These are phyloP conservation scores for Tinea semifulvella DNA, from an alignment of 2,888 invertebrate species.

Conservation along the genomic window DNA sequence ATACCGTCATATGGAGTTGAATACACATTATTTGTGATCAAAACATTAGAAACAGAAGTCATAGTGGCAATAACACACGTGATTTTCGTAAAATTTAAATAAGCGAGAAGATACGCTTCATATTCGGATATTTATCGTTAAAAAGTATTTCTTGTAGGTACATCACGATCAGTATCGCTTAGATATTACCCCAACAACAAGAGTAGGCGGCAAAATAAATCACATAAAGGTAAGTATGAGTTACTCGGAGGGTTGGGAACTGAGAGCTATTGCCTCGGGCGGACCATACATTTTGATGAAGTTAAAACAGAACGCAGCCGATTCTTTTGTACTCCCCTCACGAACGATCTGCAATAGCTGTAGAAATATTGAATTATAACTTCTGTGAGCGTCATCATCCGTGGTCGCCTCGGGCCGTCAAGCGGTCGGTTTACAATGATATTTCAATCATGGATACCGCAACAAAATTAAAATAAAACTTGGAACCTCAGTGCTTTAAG, in stretches of 20 bases:
- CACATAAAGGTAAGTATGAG: slow-evolving; percentile 13
- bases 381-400: slow-evolving; percentile 10
- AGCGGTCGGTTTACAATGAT: too few species aligned
- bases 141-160: slow-evolving; percentile 8
- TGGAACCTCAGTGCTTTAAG: too few species aligned
- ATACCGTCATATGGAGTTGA: too few species aligned
- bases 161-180: slow-evolving; percentile 2
- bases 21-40: too few species aligned
- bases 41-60: too few species aligned
- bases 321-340: slow-evolving; percentile 4
- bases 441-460: too few species aligned
- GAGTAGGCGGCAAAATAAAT: slow-evolving; percentile 12
- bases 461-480: too few species aligned
- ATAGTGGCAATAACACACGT: too few species aligned
- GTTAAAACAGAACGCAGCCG: slow-evolving; percentile 7
- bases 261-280: slow-evolving; percentile 10
- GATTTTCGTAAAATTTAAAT: too few species aligned
- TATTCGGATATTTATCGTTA: too few species aligned
- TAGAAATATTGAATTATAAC: slow-evolving; percentile 29
- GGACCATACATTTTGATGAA: slow-evolving; percentile 14
- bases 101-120: too few species aligned
- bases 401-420: slow-evolving; percentile 1
- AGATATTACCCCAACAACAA: slow-evolving; percentile 1
- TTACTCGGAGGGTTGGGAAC: slow-evolving; percentile 9
- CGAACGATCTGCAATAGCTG: slow-evolving; percentile 22